These are phyloP conservation scores for Megamerina dolium DNA, from an alignment of 2,888 invertebrate species.

Conservation along the genomic window DNA sequence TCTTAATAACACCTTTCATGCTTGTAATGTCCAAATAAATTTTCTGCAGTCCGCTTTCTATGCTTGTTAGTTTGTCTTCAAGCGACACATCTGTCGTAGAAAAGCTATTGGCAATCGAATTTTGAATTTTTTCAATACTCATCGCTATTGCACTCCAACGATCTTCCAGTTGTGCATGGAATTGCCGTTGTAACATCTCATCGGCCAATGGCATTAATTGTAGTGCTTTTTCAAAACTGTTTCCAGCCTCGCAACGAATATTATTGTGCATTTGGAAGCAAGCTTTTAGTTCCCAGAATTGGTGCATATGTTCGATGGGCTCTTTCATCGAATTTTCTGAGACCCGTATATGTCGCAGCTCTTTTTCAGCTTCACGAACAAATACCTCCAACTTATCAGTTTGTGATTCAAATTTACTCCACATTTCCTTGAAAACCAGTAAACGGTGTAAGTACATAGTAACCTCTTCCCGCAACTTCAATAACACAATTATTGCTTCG, in stretches of 20 bases:
- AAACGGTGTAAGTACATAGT: conserved; percentile 66
- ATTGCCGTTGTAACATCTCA: conserved; percentile 73
- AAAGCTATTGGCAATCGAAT: conserved; percentile 62
- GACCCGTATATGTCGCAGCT: conserved; percentile 59
- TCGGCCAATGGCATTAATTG: conserved; percentile 77
- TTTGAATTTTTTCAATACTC: conserved; percentile 62
- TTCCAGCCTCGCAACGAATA: conserved; percentile 65
- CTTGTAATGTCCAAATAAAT: conserved; percentile 63
- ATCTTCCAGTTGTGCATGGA: conserved; percentile 70
- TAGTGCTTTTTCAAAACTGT: conserved; percentile 69
- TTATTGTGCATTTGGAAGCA: conserved; percentile 79
- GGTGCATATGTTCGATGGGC: conserved; percentile 66
- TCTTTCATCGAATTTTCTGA: conserved; percentile 58
- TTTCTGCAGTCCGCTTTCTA: conserved; percentile 73
- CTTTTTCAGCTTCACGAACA: conserved; percentile 67
- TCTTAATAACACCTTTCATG: conserved; percentile 73
- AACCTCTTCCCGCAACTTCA: conserved; percentile 70
- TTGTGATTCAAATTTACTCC: conserved; percentile 68
- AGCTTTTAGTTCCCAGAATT: conserved; percentile 85
- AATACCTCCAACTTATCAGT: conserved; percentile 70
- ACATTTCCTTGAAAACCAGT: conserved; percentile 69
- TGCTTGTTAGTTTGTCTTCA: conserved; percentile 65
- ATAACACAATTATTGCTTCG: conserved; percentile 64
- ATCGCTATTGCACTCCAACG: conserved; percentile 65
- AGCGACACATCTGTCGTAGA: conserved; percentile 69